Conservation (phyloP, 2,113 vertebrate species). For the Hiodon alosoides region DNA sequence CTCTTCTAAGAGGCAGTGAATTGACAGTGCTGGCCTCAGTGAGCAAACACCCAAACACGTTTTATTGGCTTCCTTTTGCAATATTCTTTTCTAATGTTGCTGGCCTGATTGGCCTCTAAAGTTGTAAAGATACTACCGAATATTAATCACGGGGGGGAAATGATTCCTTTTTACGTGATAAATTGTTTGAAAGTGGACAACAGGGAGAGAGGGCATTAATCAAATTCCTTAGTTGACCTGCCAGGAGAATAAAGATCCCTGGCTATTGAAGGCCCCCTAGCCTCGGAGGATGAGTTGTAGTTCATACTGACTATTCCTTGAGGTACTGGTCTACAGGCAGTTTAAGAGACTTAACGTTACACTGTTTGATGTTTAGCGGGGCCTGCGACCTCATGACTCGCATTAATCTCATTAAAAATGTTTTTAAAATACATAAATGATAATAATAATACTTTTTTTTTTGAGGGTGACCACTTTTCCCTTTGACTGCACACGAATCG, state of each 20-base stretch:
- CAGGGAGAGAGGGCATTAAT: conserved; percentile 46
- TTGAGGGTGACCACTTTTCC: conserved; percentile 4
- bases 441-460: conserved; percentile 31
- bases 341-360: background rate
- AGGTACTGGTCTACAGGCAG: background rate
- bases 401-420: background rate
- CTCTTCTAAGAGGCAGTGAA: conserved; percentile 61
- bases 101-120: conserved; percentile 46
- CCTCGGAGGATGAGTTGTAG: conserved; percentile 8
- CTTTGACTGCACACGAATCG: conserved; percentile 36
- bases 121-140: conserved; percentile 56
- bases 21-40: conserved; percentile 57
- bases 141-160: conserved; percentile 58
- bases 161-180: conserved; percentile 55
- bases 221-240: conserved; percentile 39
- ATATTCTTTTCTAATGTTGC: conserved; percentile 45
- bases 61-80: conserved; percentile 56
- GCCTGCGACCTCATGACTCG: background rate
- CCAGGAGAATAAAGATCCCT: conserved; percentile 28
- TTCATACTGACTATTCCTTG: background rate
- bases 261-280: conserved; percentile 10
- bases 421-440: background rate
- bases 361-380: background rate
- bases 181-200: conserved; percentile 53
- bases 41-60: conserved; percentile 56